phyloP scores from a whole-genome alignment of 1,140 invertebrate species.

The Zaprionus ornatus region DNA sequence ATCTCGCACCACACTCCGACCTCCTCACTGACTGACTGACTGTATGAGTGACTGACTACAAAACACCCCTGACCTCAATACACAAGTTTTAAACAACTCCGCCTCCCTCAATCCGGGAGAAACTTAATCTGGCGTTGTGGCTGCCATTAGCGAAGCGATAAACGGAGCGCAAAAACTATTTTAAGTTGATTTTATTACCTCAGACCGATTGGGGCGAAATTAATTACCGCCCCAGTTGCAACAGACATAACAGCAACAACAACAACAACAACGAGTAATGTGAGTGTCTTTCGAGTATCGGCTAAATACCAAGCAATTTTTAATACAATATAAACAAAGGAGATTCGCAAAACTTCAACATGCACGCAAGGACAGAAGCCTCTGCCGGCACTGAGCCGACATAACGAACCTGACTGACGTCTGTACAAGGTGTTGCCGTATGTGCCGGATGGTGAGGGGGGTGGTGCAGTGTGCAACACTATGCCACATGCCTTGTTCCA shows the following conservation, averaged over 20 bases:
- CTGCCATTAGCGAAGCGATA: slow-evolving; percentile 40
- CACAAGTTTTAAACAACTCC: slow-evolving; percentile 43
- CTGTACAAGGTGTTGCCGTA: slow-evolving; percentile 63
- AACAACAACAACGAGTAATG: slow-evolving; percentile 6
- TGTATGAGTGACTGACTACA: background rate
- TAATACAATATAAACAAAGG: slow-evolving; percentile 69
- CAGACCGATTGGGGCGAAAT: slow-evolving; percentile 42
- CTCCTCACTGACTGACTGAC: background rate
- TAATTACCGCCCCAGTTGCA: slow-evolving; percentile 62
- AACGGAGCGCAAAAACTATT: slow-evolving; percentile 39
- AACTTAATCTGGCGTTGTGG: slow-evolving; percentile 29
- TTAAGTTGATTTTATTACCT: slow-evolving; percentile 44
- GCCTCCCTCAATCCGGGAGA: slow-evolving; percentile 6
- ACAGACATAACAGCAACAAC: slow-evolving; percentile 4
- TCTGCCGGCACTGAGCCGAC: slow-evolving; percentile 1
- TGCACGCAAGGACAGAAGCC: slow-evolving; percentile 64
- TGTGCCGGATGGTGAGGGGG: background rate
- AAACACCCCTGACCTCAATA: slow-evolving; percentile 55
- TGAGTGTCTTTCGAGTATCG: slow-evolving; percentile 15
- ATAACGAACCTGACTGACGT: slow-evolving; percentile 23
- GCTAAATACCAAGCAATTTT: slow-evolving; percentile 51
- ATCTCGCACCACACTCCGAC: slow-evolving; percentile 26
- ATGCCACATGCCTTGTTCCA: slow-evolving; percentile 2
- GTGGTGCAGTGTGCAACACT: slow-evolving; percentile 3
- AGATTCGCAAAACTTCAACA: slow-evolving; percentile 51